phyloP scores from a whole-genome alignment of 2,888 invertebrate species.

The Bombyx huttoni region DNA sequence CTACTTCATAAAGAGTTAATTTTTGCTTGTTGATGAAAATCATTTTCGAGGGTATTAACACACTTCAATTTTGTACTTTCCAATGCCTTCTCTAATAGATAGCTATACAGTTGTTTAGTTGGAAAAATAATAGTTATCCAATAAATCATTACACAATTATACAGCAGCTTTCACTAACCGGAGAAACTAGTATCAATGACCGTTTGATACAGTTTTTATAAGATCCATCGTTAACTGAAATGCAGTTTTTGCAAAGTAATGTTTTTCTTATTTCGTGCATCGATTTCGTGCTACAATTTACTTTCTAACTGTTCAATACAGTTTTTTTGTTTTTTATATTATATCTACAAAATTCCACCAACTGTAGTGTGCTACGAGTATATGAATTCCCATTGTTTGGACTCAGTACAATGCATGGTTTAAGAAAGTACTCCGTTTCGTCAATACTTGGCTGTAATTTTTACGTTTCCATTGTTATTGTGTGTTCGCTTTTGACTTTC shows the following conservation, averaged over 20 bases:
- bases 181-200: constrained; percentile 16
- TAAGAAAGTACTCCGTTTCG: constrained; percentile 31
- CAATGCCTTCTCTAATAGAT: too few species aligned
- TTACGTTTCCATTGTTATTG: constrained; percentile 37
- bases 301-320: not conserved
- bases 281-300: not conserved
- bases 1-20: too few species aligned
- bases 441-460: constrained; percentile 39
- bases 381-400: constrained; percentile 22
- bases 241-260: constrained; percentile 2
- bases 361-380: not conserved
- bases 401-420: constrained; percentile 27
- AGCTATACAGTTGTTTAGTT: not conserved
- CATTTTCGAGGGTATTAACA: too few species aligned
- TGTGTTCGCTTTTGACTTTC: constrained; percentile 30
- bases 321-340: constrained; percentile 1
- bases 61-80: too few species aligned
- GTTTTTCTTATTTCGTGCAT: not conserved
- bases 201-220: constrained; percentile 18
- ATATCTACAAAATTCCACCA: not conserved
- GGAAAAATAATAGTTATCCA: constrained; percentile 7
- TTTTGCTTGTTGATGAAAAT: too few species aligned
- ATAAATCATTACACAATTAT: constrained; percentile 21
- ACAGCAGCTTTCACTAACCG: constrained; percentile 19
- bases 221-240: not conserved